Evolutionary conservation across 53 echinoderm and acorn worm genomes (phyloP).

Genomic region (Luidia sarsii): DNA sequence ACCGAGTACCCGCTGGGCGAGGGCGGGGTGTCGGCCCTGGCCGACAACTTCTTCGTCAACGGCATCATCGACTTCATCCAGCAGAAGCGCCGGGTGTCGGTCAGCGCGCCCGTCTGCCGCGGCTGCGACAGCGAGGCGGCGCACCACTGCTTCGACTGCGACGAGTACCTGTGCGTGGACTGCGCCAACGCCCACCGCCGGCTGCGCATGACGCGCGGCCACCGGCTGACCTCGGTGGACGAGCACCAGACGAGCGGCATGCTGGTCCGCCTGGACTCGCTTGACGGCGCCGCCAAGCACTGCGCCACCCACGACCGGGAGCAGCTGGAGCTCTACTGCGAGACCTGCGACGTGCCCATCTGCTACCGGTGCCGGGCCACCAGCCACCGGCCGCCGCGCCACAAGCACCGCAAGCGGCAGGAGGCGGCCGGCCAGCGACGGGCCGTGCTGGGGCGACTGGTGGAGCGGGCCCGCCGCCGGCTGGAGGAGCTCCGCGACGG

Average conservation of each 20-base stretch:
- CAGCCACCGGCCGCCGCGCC: constrained; percentile 67
- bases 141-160: constrained; percentile 87
- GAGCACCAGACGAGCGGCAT: constrained; percentile 86
- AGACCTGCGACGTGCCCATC: constrained; percentile 92
- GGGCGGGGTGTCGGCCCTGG: constrained; percentile 70
- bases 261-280: constrained; percentile 69
- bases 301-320: constrained; percentile 79
- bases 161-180: constrained; percentile 87
- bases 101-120: constrained; percentile 66
- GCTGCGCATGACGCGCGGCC: constrained; percentile 80
- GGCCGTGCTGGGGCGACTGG: constrained; percentile 54
- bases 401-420: constrained; percentile 69
- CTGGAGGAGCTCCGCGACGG: constrained; percentile 70
- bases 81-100: constrained; percentile 76
- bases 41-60: constrained; percentile 98
- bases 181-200: constrained; percentile 90
- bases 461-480: constrained; percentile 72
- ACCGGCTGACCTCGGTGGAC: constrained; percentile 76
- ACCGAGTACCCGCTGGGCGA: constrained; percentile 80
- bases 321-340: constrained; percentile 85
- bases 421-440: constrained; percentile 74
- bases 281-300: constrained; percentile 67
- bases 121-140: constrained; percentile 91
- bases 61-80: constrained; percentile 97
- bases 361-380: constrained; percentile 84